These are phyloP conservation scores for Apus apus DNA, from an alignment of 2,113 vertebrate genomes.

Conservation along the genomic window DNA sequence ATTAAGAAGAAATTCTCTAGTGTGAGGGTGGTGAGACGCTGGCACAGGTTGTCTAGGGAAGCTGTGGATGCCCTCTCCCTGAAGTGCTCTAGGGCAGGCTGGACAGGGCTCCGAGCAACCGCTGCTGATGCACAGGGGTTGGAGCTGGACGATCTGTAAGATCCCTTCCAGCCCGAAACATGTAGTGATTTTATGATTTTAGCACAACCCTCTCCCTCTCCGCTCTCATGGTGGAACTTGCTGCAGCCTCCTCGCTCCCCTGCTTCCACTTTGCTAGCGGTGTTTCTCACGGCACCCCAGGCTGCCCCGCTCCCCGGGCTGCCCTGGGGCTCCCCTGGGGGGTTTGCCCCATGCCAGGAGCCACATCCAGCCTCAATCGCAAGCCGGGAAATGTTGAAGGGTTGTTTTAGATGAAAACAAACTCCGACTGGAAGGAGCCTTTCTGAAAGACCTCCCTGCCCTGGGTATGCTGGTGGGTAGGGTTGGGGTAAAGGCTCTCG, in stretches of 20 bases:
- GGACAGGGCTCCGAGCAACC: too few species aligned
- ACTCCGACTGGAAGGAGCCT: neutral
- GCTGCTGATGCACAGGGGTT: too few species aligned
- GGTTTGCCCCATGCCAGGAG: rapidly evolving
- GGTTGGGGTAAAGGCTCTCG: neutral
- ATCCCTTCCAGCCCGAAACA: too few species aligned
- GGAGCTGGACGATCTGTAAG: too few species aligned
- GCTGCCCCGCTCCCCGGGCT: too few species aligned
- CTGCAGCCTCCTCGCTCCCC: rapidly evolving
- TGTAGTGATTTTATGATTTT: neutral
- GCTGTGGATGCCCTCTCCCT: too few species aligned
- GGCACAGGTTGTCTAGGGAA: too few species aligned
- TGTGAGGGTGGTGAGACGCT: too few species aligned
- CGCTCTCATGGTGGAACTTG: rapidly evolving
- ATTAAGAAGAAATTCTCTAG: too few species aligned
- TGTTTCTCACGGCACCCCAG: neutral
- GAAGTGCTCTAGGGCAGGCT: too few species aligned
- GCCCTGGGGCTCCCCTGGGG: neutral
- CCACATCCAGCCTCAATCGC: rapidly evolving
- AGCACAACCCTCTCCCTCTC: neutral
- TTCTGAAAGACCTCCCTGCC: neutral
- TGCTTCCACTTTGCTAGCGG: neutral
- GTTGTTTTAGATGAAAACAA: neutral
- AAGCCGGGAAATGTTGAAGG: neutral
- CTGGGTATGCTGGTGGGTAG: rapidly evolving